A percentile compares a stretch with the other conserved stretches of the same genome.
phyloP scores from a whole-genome alignment of 2,888 invertebrate species.

The Dermolepida albohirtum region DNA sequence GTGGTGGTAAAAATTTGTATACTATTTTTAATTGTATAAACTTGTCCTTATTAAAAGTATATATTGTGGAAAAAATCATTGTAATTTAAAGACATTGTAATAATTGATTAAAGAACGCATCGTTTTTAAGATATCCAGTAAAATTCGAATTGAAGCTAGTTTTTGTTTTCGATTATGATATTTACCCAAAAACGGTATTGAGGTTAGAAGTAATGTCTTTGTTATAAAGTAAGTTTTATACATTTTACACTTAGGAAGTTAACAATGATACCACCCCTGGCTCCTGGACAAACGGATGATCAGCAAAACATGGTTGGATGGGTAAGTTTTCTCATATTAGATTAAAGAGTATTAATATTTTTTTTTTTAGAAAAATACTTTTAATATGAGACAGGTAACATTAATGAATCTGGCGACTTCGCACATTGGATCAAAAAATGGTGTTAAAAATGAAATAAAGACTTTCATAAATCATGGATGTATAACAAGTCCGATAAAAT shows the following conservation, averaged over 20 bases:
- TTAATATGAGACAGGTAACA: slow-evolving; percentile 78
- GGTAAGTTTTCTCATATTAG: slow-evolving; percentile 55
- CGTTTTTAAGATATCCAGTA: too few relatives aligned
- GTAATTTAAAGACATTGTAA: too few relatives aligned
- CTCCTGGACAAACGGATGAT: slow-evolving; percentile 62
- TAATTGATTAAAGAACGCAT: too few relatives aligned
- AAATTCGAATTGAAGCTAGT: too few relatives aligned
- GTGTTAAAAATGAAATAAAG: slow-evolving; percentile 61
- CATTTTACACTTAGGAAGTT: neutral
- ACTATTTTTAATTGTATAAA: too few relatives aligned
- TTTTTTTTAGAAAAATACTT: slow-evolving; percentile 67
- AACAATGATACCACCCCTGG: slow-evolving; percentile 65
- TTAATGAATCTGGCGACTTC: slow-evolving; percentile 77
- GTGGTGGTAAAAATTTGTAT: too few relatives aligned
- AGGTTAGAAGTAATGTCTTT: slow-evolving; percentile 38
- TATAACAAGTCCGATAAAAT: slow-evolving; percentile 76
- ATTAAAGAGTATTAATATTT: neutral
- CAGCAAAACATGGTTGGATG: slow-evolving; percentile 65
- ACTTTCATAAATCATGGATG: slow-evolving; percentile 64
- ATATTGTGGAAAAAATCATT: too few relatives aligned
- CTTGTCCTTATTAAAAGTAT: too few relatives aligned
- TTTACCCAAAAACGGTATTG: neutral
- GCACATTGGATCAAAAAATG: slow-evolving; percentile 71
- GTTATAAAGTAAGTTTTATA: slow-evolving; percentile 27
- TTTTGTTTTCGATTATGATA: too few relatives aligned